These are phyloP conservation scores for Rhinatrema bivittatum DNA, from an alignment of 2,797 vertebrate genomes.

Conservation along the genomic window DNA sequence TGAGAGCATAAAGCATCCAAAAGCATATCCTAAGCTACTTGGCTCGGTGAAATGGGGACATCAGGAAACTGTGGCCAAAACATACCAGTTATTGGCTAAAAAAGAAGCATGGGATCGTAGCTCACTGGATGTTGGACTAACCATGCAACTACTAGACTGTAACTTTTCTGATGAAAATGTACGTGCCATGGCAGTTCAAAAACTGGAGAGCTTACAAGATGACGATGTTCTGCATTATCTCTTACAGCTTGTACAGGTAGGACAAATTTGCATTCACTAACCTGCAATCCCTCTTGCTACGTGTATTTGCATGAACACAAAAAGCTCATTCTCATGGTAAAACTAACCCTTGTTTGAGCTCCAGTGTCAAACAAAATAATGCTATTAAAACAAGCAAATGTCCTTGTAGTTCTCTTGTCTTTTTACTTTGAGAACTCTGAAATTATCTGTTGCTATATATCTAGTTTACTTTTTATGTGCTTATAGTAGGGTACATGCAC, in stretches of 20 bases:
- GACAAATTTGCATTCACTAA: slow-evolving; percentile 2
- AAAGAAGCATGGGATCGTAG: slow-evolving; percentile 84
- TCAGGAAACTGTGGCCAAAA: slow-evolving; percentile 83
- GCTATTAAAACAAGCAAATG: slow-evolving; percentile 1
- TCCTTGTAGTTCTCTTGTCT: too few relatives aligned
- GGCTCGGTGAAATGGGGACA: slow-evolving; percentile 91
- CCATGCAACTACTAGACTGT: slow-evolving; percentile 93
- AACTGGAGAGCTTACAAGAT: slow-evolving; percentile 86
- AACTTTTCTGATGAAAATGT: slow-evolving; percentile 93
- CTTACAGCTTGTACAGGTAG: slow-evolving; percentile 92
- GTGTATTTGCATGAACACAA: slow-evolving; percentile 21
- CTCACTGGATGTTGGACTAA: slow-evolving; percentile 84
- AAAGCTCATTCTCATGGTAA: background rate
- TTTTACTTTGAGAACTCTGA: too few relatives aligned
- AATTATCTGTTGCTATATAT: too few relatives aligned
- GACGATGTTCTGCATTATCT: slow-evolving; percentile 92
- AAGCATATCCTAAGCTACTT: slow-evolving; percentile 91
- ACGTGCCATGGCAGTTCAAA: slow-evolving; percentile 88
- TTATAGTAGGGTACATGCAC: too few relatives aligned
- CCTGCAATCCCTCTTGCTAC: background rate
- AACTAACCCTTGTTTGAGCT: background rate
- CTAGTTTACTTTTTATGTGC: too few relatives aligned
- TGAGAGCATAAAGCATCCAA: slow-evolving; percentile 86
- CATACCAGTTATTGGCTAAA: slow-evolving; percentile 79
- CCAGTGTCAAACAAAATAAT: slow-evolving; percentile 1